phyloP scores from a whole-genome alignment of 2,797 vertebrate species.

The Enoplosus armatus region DNA sequence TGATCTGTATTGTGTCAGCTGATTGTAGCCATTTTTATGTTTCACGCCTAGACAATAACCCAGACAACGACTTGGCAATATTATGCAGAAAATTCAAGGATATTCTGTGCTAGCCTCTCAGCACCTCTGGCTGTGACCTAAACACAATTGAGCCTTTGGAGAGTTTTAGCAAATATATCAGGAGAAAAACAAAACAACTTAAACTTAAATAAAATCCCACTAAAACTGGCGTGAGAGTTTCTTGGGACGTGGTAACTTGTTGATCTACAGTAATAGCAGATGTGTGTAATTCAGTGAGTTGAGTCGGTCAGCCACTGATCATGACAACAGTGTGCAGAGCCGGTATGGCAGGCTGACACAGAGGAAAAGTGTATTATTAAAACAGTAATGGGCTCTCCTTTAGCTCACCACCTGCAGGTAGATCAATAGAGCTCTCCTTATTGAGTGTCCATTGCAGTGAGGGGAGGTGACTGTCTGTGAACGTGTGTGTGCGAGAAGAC shows the following conservation, averaged over 20 bases:
- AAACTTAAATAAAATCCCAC: neutral
- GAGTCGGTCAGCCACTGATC: neutral
- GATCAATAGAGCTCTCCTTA: constrained; percentile 64
- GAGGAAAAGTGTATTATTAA: constrained; percentile 54
- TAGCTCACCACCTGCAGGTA: constrained; percentile 53
- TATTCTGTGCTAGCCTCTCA: neutral
- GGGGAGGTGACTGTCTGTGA: constrained; percentile 22
- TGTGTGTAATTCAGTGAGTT: neutral
- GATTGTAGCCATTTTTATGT: neutral
- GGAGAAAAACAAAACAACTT: neutral
- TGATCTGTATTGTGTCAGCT: neutral
- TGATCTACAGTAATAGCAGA: neutral
- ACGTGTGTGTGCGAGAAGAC: constrained; percentile 12
- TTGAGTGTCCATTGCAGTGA: constrained; percentile 50
- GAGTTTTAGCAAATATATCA: neutral
- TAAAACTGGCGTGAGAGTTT: neutral
- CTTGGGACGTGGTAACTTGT: neutral
- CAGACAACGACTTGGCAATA: neutral
- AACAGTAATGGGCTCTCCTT: constrained; percentile 54
- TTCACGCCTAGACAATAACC: neutral
- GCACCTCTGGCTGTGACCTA: neutral
- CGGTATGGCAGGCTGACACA: constrained; percentile 39
- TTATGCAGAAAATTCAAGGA: neutral
- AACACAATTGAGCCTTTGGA: neutral
- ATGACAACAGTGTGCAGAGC: constrained; percentile 19